phyloP scores from a whole-genome alignment of 1,140 invertebrate species.

The Melitaea cinxia region DNA sequence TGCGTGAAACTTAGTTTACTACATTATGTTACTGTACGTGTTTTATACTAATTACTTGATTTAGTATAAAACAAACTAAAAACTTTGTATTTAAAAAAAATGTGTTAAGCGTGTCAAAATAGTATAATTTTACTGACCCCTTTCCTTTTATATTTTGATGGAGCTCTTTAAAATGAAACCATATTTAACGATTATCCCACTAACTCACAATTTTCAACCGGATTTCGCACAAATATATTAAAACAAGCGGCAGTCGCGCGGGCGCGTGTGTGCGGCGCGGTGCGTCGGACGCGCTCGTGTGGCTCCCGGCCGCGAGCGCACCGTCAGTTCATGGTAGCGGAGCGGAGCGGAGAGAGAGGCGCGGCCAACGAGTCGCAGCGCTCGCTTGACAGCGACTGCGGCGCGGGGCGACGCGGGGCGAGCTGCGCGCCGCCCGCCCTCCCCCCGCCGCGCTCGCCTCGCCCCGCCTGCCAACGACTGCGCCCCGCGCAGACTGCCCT shows the following conservation, averaged over 20 bases:
- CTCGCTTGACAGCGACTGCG: constrained; percentile 38
- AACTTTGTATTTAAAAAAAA: too few relatives aligned
- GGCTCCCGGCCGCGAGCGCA: constrained; percentile 8
- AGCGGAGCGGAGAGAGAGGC: constrained; percentile 22
- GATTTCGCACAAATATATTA: constrained; percentile 9
- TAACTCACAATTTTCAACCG: constrained; percentile 11
- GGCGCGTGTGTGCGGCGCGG: constrained; percentile 8
- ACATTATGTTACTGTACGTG: too few relatives aligned
- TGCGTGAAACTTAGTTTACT: too few relatives aligned
- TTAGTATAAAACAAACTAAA: too few relatives aligned
- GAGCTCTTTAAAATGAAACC: constrained; percentile 32
- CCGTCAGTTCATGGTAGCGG: constrained; percentile 43
- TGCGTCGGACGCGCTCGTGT: constrained; percentile 18
- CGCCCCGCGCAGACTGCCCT: constrained; percentile 12
- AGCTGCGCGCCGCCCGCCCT: constrained; percentile 19
- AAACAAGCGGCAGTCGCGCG: constrained; percentile 11
- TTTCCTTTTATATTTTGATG: constrained; percentile 27
- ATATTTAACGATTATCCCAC: constrained; percentile 30
- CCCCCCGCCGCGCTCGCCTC: constrained; percentile 12
- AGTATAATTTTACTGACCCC: constrained; percentile 22
- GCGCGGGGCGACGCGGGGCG: constrained; percentile 42
- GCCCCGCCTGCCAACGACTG: constrained; percentile 8
- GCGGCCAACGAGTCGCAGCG: constrained; percentile 31
- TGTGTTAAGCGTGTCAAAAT: too few relatives aligned
- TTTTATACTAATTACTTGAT: too few relatives aligned